Evolutionary conservation across 1,140 invertebrate species (phyloP), one percentile per base, ranked within the genome.

Genomic region (Hormaphis cornu): DNA sequence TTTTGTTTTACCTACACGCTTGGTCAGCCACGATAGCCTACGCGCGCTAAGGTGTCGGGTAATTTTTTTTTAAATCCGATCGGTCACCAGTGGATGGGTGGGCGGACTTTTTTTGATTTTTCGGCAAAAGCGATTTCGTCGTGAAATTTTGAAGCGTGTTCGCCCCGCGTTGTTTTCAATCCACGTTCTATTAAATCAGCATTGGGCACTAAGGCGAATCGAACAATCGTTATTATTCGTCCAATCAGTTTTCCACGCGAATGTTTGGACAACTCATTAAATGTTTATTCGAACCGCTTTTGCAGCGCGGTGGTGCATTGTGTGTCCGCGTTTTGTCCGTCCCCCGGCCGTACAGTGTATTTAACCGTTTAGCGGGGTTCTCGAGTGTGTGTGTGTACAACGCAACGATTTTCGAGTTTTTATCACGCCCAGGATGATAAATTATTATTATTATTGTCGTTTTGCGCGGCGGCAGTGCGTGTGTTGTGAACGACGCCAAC

Each of bases 351-450:
- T n/a, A n/a, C n/a, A n/a, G n/a, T n/a, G n/a, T n/a, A n/a, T n/a
- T n/a, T 46, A 44, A 66, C 28, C 44, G 44, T 63, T 63, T 48
- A 66, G 28, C n/a, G 44, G 61, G 44, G 16, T 30, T 30, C 24
- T 66, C 44, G 44, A 66, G 61, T 66, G 14, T 35, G 18, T 14
- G 9, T 46, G n/a, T n/a, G n/a, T n/a, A n/a, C n/a, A n/a, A n/a
- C n/a, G n/a, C n/a, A n/a, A 46, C 42, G 42, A n/a, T 40, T 44
- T 63, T n/a, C 46, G 30, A 42, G 58, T 42, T 63, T 63, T 63
- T 63, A 63, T 63, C 61, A 48, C 61, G 61, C 61, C 61, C 44
- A 35, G 12, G 14, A 35, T 66, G 61, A 66, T 66, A 66, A 66
- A 66, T 66, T 58, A 58, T 58, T 66, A 44, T 66, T 44, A 14